phyloP scores from a whole-genome alignment of 2,113 vertebrate genomes.

The Donacobius atricapilla region DNA sequence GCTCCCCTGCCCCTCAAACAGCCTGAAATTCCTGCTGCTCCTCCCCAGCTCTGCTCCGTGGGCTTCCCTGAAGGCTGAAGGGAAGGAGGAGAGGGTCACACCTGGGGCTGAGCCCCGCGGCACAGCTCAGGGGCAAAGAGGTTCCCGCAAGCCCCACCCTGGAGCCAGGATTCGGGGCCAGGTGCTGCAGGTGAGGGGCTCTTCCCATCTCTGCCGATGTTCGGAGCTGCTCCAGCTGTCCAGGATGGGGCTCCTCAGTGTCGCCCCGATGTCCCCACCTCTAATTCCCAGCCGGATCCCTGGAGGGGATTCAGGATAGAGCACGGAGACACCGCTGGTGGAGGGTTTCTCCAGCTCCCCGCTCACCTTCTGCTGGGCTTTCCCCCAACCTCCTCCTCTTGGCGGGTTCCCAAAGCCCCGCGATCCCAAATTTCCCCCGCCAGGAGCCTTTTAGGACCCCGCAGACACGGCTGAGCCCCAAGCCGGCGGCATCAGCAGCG shows the following conservation, averaged over 20 bases:
- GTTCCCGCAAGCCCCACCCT: not conserved
- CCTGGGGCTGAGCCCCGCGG: not conserved
- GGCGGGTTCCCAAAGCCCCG: not conserved
- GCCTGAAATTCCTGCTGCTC: not conserved
- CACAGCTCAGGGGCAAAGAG: not conserved
- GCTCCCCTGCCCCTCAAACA: not conserved
- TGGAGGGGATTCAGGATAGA: not conserved
- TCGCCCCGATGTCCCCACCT: not conserved
- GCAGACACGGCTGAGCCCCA: rapidly evolving
- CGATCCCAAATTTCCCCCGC: not conserved
- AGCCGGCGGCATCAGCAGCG: not conserved
- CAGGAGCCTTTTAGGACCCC: not conserved
- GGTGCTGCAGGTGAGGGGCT: rapidly evolving
- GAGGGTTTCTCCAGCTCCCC: rapidly evolving
- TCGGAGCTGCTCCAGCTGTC: not conserved
- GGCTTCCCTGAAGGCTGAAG: not conserved
- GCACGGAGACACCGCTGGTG: rapidly evolving
- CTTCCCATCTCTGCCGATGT: rapidly evolving
- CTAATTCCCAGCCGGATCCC: rapidly evolving
- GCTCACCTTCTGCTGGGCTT: not conserved
- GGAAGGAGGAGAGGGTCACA: not conserved
- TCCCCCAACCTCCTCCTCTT: rapidly evolving
- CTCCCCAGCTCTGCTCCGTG: not conserved
- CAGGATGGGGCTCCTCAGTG: not conserved
- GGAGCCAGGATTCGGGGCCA: not conserved